A percentile compares a stretch with the other conserved stretches of the same genome.
These are phyloP conservation scores for Dreissena rostriformis DNA, from an alignment of 1,140 invertebrate genomes.

Conservation along the genomic window DNA sequence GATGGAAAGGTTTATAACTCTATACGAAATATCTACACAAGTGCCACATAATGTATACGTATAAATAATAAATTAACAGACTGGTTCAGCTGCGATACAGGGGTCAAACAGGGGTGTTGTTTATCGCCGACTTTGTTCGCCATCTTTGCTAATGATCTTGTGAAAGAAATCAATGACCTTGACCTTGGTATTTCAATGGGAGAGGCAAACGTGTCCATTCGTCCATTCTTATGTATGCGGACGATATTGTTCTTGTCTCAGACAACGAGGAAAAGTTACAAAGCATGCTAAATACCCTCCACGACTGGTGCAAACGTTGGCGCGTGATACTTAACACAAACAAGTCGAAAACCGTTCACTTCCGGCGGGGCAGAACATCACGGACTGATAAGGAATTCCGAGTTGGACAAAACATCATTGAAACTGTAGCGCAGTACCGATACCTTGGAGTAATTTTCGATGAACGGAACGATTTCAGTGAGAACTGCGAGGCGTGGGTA, in stretches of 20 bases:
- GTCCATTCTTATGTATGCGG: conserved; percentile 47
- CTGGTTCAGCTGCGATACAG: conserved; percentile 15
- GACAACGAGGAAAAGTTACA: conserved; percentile 18
- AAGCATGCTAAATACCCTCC: conserved; percentile 5
- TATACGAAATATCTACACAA: conserved; percentile 5
- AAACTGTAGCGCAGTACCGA: conserved; percentile 30
- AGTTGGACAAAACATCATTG: conserved; percentile 4
- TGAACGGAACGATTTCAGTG: conserved; percentile 1
- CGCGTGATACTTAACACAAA: conserved; percentile 21
- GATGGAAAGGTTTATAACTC: conserved; percentile 11
- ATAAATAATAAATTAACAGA: conserved; percentile 25
- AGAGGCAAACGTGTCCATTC: not conserved
- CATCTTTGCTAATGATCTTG: not conserved
- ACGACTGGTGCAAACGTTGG: conserved; percentile 45
- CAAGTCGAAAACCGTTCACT: conserved; percentile 30
- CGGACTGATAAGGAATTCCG: not conserved
- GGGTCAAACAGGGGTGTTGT: conserved; percentile 14
- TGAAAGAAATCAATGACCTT: conserved; percentile 23
- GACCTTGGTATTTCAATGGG: conserved; percentile 12
- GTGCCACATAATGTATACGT: not conserved
- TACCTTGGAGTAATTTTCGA: conserved; percentile 45
- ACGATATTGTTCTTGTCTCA: conserved; percentile 54
- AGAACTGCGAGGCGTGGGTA: too few relatives aligned
- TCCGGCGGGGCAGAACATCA: not conserved
- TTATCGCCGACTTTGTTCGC: conserved; percentile 13